These are phyloP conservation scores for Sarcophaga rosellei DNA, from an alignment of 2,888 invertebrate genomes.

Conservation along the genomic window DNA sequence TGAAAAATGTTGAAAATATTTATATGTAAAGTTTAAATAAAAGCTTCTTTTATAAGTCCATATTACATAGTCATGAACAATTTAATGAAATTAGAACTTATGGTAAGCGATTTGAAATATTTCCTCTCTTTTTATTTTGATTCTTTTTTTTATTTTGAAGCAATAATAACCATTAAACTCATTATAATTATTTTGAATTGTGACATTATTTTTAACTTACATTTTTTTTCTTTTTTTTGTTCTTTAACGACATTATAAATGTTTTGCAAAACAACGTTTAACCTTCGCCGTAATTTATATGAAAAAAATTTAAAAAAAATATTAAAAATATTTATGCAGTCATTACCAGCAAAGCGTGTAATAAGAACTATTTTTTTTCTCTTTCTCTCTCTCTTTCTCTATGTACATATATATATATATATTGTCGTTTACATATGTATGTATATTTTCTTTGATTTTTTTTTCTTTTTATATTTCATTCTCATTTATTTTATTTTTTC, in stretches of 20 bases:
- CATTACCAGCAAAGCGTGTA: constrained; percentile 49
- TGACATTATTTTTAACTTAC: not conserved
- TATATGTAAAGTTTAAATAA: not conserved
- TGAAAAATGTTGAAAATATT: not conserved
- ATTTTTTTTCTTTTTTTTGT: not conserved
- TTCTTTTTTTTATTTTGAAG: not conserved
- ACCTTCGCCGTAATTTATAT: constrained; percentile 39
- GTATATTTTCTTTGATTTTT: not conserved
- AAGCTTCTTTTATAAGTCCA: not conserved
- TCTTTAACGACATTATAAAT: constrained; percentile 15
- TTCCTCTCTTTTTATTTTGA: not conserved
- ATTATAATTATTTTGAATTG: constrained; percentile 3
- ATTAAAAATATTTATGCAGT: constrained; percentile 5
- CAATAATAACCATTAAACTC: too few relatives aligned
- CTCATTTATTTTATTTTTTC: not conserved
- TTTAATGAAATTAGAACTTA: constrained; percentile 78
- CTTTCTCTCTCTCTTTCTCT: too few relatives aligned
- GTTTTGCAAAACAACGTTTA: constrained; percentile 17
- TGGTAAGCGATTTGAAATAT: constrained; percentile 71
- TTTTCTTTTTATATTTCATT: not conserved
- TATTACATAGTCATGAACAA: constrained; percentile 71
- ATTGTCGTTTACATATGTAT: too few relatives aligned
- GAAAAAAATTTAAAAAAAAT: constrained; percentile 8
- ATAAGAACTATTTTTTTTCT: constrained; percentile 32
- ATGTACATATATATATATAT: too few relatives aligned